These are phyloP conservation scores for Acridotheres tristis DNA, from an alignment of 2,797 vertebrate species.

Conservation along the genomic window DNA sequence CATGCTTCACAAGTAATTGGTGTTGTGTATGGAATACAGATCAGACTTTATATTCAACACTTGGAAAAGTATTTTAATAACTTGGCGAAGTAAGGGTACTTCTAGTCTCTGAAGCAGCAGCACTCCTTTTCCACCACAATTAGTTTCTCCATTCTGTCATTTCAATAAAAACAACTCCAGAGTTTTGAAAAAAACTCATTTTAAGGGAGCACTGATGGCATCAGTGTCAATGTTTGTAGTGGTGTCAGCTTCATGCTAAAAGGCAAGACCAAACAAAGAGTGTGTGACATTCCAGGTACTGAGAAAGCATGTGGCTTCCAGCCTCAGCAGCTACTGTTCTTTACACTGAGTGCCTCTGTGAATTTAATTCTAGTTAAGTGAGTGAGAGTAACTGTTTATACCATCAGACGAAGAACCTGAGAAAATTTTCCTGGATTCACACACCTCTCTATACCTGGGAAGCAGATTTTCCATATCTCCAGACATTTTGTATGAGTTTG, in stretches of 20 bases:
- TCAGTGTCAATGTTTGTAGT: background rate
- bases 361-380: slow-evolving; percentile 28
- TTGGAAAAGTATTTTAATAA: slow-evolving; percentile 64
- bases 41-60: slow-evolving; percentile 48
- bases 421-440: slow-evolving; percentile 57
- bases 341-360: slow-evolving; percentile 2
- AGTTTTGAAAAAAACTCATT: background rate
- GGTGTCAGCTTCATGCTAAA: background rate
- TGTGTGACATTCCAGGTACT: background rate
- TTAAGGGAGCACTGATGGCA: background rate
- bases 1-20: background rate
- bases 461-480: slow-evolving; percentile 46
- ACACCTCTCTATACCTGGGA: slow-evolving; percentile 17
- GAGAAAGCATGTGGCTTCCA: slow-evolving; percentile 2
- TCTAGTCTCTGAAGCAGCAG: slow-evolving; percentile 39
- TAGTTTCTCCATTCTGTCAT: slow-evolving; percentile 40
- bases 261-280: background rate
- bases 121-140: slow-evolving; percentile 25
- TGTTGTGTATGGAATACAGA: slow-evolving; percentile 50
- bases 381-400: slow-evolving; percentile 65
- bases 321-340: slow-evolving; percentile 6
- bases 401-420: slow-evolving; percentile 57
- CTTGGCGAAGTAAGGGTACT: slow-evolving; percentile 24
- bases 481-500: background rate
- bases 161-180: slow-evolving; percentile 29